Evolutionary conservation across 2,888 invertebrate genomes (phyloP).

Genomic region (Lagria hirta): DNA sequence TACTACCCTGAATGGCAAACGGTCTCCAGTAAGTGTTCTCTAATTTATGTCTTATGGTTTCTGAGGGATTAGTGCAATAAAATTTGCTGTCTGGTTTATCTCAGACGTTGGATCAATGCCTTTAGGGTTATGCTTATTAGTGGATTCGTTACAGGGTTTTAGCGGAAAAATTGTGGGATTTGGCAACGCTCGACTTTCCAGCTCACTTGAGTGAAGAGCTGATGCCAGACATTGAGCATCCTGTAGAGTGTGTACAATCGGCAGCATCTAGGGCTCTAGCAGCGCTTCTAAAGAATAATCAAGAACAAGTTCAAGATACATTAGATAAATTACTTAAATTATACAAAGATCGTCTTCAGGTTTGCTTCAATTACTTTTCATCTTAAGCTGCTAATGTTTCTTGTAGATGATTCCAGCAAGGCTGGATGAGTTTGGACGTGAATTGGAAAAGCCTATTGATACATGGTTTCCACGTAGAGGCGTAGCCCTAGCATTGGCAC

Average conservation of each 20-base stretch:
- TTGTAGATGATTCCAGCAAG: constrained; percentile 76
- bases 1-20: too few species aligned
- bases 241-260: constrained; percentile 78
- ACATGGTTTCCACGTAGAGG: constrained; percentile 90
- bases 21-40: too few species aligned
- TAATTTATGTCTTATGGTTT: too few species aligned
- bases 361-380: constrained; percentile 8
- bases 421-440: constrained; percentile 89
- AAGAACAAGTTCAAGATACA: constrained; percentile 58
- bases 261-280: constrained; percentile 82
- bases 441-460: constrained; percentile 81
- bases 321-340: constrained; percentile 68
- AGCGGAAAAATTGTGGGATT: constrained; percentile 66
- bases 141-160: too few species aligned
- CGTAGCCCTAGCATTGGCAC: constrained; percentile 77
- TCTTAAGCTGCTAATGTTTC: constrained; percentile 3
- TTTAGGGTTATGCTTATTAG: too few species aligned
- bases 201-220: constrained; percentile 59
- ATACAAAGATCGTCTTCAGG: constrained; percentile 75
- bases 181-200: constrained; percentile 58
- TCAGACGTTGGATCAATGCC: too few species aligned
- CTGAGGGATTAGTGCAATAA: too few species aligned
- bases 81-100: too few species aligned
- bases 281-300: constrained; percentile 61
- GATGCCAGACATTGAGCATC: constrained; percentile 74